Conservation (phyloP, 2,888 invertebrate species). For the Julus scanicus region DNA sequence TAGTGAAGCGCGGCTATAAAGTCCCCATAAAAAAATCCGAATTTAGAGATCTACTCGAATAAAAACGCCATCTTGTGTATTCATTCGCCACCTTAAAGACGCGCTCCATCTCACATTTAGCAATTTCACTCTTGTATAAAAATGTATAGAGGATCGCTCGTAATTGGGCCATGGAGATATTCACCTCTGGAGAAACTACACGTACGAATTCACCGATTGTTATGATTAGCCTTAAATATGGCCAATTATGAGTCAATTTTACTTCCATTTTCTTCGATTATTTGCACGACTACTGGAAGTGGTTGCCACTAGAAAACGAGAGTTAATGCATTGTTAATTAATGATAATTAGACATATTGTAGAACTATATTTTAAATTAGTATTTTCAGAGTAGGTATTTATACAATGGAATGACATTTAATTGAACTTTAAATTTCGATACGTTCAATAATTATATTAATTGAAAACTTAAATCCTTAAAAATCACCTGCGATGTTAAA, state of each 20-base stretch:
- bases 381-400: too few relatives aligned
- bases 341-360: too few relatives aligned
- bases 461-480: too few relatives aligned
- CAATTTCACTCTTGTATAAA: conserved; percentile 5
- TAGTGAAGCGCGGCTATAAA: not conserved
- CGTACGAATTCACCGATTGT: not conserved
- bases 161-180: not conserved
- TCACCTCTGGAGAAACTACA: conserved; percentile 14
- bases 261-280: not conserved
- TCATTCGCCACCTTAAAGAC: not conserved
- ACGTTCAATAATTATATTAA: too few relatives aligned
- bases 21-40: not conserved
- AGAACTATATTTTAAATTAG: too few relatives aligned
- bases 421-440: too few relatives aligned
- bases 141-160: not conserved
- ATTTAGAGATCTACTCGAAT: not conserved
- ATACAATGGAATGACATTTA: too few relatives aligned
- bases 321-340: too few relatives aligned
- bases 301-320: too few relatives aligned
- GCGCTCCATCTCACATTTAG: not conserved
- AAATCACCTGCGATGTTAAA: too few relatives aligned
- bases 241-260: not conserved
- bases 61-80: not conserved
- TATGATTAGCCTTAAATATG: not conserved
- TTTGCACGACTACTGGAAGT: not conserved